phyloP scores from a whole-genome alignment of 2,113 vertebrate species.

The Cebus imitator region DNA sequence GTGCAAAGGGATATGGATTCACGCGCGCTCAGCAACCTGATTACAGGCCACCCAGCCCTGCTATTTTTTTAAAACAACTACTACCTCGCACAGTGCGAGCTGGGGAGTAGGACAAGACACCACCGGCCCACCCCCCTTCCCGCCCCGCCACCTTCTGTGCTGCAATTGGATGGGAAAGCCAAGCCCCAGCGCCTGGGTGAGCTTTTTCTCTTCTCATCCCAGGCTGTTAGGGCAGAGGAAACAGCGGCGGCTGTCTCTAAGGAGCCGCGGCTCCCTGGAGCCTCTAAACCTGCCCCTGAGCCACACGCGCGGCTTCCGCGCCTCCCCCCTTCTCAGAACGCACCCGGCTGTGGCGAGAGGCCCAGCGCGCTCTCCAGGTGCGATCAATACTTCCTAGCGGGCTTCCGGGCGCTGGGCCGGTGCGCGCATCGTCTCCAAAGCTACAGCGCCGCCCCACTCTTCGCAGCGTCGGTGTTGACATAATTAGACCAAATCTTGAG shows the following conservation, averaged over 20 bases:
- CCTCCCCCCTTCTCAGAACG: background rate
- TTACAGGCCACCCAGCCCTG: background rate
- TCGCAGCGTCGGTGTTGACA: slow-evolving; percentile 63
- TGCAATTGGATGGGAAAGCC: background rate
- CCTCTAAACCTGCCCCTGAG: background rate
- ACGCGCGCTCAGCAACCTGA: background rate
- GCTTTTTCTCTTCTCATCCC: background rate
- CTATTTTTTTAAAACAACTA: background rate
- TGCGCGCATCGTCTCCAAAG: slow-evolving; percentile 24
- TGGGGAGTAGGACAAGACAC: background rate
- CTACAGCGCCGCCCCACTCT: slow-evolving; percentile 22
- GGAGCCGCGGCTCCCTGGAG: background rate
- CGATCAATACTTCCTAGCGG: slow-evolving; percentile 36
- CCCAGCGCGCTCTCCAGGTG: background rate
- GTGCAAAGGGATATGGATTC: background rate
- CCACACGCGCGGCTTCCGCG: background rate
- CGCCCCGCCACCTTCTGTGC: background rate
- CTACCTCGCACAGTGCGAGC: background rate
- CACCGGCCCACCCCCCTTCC: too few species aligned
- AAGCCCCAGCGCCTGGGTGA: rapidly evolving
- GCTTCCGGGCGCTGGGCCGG: background rate
- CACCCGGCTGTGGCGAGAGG: background rate
- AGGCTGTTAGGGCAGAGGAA: background rate
- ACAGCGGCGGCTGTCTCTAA: background rate
- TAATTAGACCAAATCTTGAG: slow-evolving; percentile 78